A percentile compares a stretch with the other conserved stretches of the same genome.
Evolutionary conservation across 1,140 invertebrate species (phyloP).

Genomic region (Diploscapter pachys): DNA sequence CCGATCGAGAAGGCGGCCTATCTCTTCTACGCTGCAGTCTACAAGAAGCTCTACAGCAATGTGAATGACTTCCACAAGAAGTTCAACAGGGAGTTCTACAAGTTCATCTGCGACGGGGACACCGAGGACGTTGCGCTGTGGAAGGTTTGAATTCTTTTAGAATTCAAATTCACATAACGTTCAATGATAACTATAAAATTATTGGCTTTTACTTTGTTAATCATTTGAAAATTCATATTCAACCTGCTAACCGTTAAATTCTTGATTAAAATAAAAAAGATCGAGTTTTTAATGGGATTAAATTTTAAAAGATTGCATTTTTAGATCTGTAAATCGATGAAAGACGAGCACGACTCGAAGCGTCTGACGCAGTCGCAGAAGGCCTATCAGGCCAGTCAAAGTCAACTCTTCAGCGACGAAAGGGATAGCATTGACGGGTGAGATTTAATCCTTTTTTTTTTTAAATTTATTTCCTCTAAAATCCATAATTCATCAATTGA

Average conservation of each 20-base stretch:
- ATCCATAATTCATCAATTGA: background rate
- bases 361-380: background rate
- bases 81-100: conserved; percentile 26
- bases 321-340: conserved; percentile 11
- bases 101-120: conserved; percentile 7
- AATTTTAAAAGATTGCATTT: no score
- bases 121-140: conserved; percentile 12
- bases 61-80: conserved; percentile 14
- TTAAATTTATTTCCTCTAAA: background rate
- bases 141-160: conserved; percentile 1
- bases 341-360: conserved; percentile 4
- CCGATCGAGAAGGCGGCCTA: conserved; percentile 29
- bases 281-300: no score
- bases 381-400: conserved; percentile 26
- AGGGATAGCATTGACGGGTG: conserved; percentile 22
- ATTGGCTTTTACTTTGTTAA: no score
- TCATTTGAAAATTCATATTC: no score
- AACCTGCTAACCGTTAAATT: no score
- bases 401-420: conserved; percentile 29
- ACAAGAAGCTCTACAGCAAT: conserved; percentile 14
- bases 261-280: no score
- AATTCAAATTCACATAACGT: background rate
- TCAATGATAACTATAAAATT: background rate
- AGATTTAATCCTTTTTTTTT: background rate
- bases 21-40: conserved; percentile 21